Conservation (phyloP, 2,888 invertebrate genomes). For the Drosophila helvetica region DNA sequence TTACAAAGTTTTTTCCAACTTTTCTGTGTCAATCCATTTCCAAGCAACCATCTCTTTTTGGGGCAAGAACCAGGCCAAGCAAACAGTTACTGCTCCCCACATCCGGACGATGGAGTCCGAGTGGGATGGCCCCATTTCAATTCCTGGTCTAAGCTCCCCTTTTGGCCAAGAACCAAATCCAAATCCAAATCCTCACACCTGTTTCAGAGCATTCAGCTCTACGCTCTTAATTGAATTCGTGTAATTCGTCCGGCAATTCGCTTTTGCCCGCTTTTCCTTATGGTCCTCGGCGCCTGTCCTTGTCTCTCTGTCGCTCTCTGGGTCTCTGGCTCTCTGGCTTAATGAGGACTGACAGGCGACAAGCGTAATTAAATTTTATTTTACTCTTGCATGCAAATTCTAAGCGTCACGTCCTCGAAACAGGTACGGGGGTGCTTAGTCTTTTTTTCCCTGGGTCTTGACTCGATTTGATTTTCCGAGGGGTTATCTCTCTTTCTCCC, state of each 20-base stretch:
- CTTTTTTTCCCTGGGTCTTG: constrained; percentile 24
- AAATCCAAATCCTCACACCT: constrained; percentile 63
- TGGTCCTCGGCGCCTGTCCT: constrained; percentile 22
- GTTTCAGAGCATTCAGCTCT: constrained; percentile 29
- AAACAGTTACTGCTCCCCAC: constrained; percentile 4
- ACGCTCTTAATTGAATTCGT: constrained; percentile 74
- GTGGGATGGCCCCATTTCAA: constrained; percentile 59
- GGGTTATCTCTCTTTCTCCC: constrained; percentile 35
- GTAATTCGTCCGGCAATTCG: constrained; percentile 67
- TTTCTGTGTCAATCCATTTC: background rate
- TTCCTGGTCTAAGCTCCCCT: constrained; percentile 61
- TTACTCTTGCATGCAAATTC: constrained; percentile 80
- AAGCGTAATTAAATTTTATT: constrained; percentile 83
- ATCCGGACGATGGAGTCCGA: background rate
- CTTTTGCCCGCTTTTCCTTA: constrained; percentile 12
- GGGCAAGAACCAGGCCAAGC: background rate
- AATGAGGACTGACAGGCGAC: constrained; percentile 83
- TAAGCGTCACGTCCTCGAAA: constrained; percentile 38
- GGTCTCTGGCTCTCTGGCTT: constrained; percentile 38
- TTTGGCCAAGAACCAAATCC: constrained; percentile 40
- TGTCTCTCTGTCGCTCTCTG: constrained; percentile 21
- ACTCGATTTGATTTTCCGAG: constrained; percentile 41
- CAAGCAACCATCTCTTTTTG: background rate
- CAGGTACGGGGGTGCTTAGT: constrained; percentile 12
- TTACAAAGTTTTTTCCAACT: background rate